A percentile compares a stretch with the other conserved stretches of the same genome.
Evolutionary conservation across 2,113 vertebrate species (phyloP).

Genomic region (Tylochromis polylepis): DNA sequence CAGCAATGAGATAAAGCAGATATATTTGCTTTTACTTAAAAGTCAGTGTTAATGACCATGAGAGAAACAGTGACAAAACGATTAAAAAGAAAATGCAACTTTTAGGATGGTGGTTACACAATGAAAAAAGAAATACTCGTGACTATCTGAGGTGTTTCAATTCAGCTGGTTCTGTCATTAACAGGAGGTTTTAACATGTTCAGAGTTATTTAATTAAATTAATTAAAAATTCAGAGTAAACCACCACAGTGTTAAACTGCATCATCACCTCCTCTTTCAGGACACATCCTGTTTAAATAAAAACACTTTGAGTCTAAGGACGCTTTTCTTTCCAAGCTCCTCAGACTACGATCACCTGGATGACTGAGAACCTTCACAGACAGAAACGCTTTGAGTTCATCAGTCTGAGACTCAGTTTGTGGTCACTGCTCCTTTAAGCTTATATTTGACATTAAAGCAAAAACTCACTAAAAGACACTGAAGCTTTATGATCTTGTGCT

Average conservation of each 20-base stretch:
- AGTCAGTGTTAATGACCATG: no score
- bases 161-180: not conserved
- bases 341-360: no score
- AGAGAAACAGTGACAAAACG: no score
- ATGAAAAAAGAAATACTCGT: rapidly evolving
- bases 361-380: no score
- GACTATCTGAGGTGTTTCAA: not conserved
- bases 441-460: not conserved
- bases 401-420: no score
- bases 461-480: not conserved
- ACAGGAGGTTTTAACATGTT: not conserved
- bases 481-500: not conserved
- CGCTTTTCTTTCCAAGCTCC: no score
- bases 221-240: not conserved
- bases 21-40: not conserved
- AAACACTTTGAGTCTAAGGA: no score
- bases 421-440: not conserved
- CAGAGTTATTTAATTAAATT: not conserved
- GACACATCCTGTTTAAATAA: no score
- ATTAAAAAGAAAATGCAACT: no score
- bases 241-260: not conserved
- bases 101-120: no score
- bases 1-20: not conserved
- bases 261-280: no score
- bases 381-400: no score